Conservation (phyloP, 1,140 invertebrate species). For the Paralvinella palmiformis region DNA sequence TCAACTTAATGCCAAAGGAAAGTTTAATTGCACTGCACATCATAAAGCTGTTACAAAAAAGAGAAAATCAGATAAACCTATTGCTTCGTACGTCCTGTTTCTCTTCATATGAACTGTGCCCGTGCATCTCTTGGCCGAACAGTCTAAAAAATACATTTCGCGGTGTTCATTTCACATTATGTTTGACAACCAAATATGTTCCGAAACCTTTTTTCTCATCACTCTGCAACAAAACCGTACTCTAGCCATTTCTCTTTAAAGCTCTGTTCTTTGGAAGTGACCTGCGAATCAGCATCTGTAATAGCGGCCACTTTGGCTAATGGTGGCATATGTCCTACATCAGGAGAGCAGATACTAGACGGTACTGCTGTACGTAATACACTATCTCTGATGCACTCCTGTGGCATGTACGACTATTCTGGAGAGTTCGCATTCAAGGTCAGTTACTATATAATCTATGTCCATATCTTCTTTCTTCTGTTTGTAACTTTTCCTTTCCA, state of each 20-base stretch:
- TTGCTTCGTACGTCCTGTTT: too few relatives aligned
- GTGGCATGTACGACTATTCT: slow-evolving; percentile 95
- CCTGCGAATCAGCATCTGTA: slow-evolving; percentile 83
- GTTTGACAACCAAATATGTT: too few relatives aligned
- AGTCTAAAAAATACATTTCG: too few relatives aligned
- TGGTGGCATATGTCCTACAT: slow-evolving; percentile 86
- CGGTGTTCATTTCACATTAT: too few relatives aligned
- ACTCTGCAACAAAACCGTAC: too few relatives aligned
- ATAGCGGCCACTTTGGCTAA: slow-evolving; percentile 94
- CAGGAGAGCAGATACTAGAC: slow-evolving; percentile 72
- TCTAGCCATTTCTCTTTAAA: slow-evolving; percentile 48
- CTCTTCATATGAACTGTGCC: too few relatives aligned
- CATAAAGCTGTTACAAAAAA: too few relatives aligned
- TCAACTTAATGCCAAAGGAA: too few relatives aligned
- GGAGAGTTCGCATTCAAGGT: slow-evolving; percentile 87
- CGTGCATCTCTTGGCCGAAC: too few relatives aligned
- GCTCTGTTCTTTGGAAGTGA: slow-evolving; percentile 93
- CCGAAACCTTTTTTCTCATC: too few relatives aligned
- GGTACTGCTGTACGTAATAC: slow-evolving; percentile 56
- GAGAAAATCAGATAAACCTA: too few relatives aligned
- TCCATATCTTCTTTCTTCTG: not conserved
- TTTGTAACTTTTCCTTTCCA: not conserved
- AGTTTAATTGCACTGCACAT: too few relatives aligned
- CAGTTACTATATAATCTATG: not conserved
- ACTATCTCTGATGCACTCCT: slow-evolving; percentile 84